Evolutionary conservation across 2,113 vertebrate genomes (phyloP).

Genomic region (Leptobrachium leishanense): DNA sequence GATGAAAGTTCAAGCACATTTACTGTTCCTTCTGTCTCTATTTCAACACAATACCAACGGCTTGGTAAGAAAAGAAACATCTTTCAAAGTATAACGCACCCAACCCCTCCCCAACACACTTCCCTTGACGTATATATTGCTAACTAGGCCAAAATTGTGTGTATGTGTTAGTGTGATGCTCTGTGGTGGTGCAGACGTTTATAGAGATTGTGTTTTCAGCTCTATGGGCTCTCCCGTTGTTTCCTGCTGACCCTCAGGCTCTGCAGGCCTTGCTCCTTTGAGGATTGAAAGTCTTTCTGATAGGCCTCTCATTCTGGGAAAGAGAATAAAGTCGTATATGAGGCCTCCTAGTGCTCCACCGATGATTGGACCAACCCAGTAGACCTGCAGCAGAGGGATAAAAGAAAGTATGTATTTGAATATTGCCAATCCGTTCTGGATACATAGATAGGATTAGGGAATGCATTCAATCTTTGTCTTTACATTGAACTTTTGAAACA

Average conservation of each 20-base stretch:
- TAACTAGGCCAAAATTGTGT: slow-evolving; percentile 35
- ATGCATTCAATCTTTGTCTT: too few relatives aligned
- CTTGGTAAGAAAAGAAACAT: slow-evolving; percentile 46
- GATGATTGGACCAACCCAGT: slow-evolving; percentile 90
- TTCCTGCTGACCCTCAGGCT: slow-evolving; percentile 75
- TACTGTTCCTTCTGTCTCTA: slow-evolving; percentile 36
- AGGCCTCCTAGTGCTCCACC: slow-evolving; percentile 81
- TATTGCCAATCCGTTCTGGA: too few relatives aligned
- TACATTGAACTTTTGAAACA: too few relatives aligned
- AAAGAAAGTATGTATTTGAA: not conserved
- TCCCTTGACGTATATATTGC: slow-evolving; percentile 35
- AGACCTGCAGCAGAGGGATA: slow-evolving; percentile 72
- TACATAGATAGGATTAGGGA: too few relatives aligned
- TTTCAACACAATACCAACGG: slow-evolving; percentile 48
- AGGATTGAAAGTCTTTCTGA: slow-evolving; percentile 87
- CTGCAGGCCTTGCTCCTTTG: slow-evolving; percentile 75
- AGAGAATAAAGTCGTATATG: slow-evolving; percentile 88
- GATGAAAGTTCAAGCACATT: slow-evolving; percentile 37
- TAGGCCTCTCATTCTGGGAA: slow-evolving; percentile 82
- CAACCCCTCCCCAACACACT: slow-evolving; percentile 22
- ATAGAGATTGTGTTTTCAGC: slow-evolving; percentile 88
- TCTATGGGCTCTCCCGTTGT: slow-evolving; percentile 80
- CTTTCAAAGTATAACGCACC: slow-evolving; percentile 32
- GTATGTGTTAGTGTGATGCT: slow-evolving; percentile 27
- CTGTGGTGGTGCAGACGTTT: slow-evolving; percentile 50